A percentile compares a stretch with the other conserved stretches of the same genome.
phyloP scores from a whole-genome alignment of 2,113 vertebrate genomes.

The Prionailurus bengalensis region DNA sequence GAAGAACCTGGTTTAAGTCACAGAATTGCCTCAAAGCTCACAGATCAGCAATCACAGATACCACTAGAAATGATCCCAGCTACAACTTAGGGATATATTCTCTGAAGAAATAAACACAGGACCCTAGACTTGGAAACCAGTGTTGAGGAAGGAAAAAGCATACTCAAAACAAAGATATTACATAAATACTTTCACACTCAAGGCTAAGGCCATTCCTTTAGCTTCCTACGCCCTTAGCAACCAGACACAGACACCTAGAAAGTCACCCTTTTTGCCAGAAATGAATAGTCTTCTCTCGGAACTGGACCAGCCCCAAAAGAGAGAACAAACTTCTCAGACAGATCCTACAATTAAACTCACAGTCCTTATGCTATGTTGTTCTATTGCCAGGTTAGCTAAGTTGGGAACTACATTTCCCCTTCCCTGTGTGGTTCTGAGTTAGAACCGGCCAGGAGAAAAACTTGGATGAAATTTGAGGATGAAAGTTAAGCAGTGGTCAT shows the following conservation, averaged over 20 bases:
- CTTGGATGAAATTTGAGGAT: neutral
- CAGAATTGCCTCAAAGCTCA: neutral
- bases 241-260: neutral
- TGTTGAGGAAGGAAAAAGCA: neutral
- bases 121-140: neutral
- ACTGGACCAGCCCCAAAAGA: neutral
- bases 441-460: neutral
- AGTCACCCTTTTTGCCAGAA: neutral
- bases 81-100: neutral
- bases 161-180: neutral
- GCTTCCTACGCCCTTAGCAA: neutral
- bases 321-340: neutral
- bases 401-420: neutral
- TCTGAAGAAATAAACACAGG: conserved; percentile 19
- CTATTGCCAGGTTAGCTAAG: neutral
- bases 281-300: neutral
- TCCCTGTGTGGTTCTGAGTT: neutral
- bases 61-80: neutral
- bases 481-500: neutral
- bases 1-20: neutral
- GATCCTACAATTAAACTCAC: neutral
- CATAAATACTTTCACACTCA: neutral
- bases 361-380: neutral
- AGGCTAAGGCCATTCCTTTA: neutral
- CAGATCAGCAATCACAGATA: neutral